phyloP scores from a whole-genome alignment of 2,888 invertebrate genomes.

The Lepidochitona cinerea region DNA sequence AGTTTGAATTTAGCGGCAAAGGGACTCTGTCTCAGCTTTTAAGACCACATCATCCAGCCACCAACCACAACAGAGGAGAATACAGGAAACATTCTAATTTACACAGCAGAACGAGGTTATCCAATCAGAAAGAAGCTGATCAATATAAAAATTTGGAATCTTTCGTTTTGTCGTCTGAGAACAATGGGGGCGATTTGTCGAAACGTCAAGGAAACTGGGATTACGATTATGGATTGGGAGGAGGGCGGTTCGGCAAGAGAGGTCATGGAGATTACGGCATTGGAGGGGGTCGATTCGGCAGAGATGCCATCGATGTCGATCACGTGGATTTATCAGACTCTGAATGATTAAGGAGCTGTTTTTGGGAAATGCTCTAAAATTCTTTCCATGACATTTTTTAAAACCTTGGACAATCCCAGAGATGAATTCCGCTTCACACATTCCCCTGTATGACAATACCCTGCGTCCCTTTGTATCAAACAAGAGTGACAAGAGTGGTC shows the following conservation, averaged over 20 bases:
- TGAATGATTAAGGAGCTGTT: no score
- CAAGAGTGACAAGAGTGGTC: no score
- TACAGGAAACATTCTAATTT: neutral
- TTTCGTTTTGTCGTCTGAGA: neutral
- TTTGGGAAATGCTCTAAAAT: no score
- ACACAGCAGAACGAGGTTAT: neutral
- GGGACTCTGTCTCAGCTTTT: neutral
- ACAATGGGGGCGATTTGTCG: constrained; percentile 27
- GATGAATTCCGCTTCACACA: no score
- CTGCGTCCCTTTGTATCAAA: no score
- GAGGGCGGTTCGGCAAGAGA: constrained; percentile 66
- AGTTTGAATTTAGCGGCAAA: neutral
- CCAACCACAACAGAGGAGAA: neutral
- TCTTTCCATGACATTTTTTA: no score
- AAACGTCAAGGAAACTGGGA: constrained; percentile 65
- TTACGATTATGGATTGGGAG: constrained; percentile 67
- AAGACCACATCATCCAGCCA: neutral
- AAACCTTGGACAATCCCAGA: no score
- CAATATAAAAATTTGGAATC: neutral
- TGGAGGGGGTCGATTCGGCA: constrained; percentile 62
- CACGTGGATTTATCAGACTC: neutral
- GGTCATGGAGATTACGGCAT: constrained; percentile 55
- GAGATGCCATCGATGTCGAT: constrained; percentile 60
- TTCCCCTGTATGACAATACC: no score
- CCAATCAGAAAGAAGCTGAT: neutral